A percentile compares a stretch with the other conserved stretches of the same genome.
Evolutionary conservation across 2,113 vertebrate genomes (phyloP).

Genomic region (Pygoscelis adeliae): DNA sequence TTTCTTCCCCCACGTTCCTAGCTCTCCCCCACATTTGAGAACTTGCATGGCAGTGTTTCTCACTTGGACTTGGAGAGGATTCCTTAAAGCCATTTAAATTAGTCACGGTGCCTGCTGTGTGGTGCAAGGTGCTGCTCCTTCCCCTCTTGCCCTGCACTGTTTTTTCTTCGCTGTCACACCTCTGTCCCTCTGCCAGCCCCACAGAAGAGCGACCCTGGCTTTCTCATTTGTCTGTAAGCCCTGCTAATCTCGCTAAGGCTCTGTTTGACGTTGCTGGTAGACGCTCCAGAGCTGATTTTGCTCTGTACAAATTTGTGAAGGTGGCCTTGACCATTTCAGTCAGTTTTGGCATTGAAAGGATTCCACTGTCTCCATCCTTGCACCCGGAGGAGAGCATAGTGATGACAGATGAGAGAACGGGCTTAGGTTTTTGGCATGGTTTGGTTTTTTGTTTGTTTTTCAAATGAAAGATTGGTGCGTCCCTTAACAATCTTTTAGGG

Average conservation of each 20-base stretch:
- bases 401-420: background rate
- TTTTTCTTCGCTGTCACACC: background rate
- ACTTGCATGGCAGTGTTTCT: background rate
- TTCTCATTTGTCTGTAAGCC: fast-evolving
- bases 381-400: background rate
- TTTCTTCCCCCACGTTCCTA: background rate
- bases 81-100: background rate
- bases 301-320: background rate
- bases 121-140: background rate
- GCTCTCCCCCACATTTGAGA: background rate
- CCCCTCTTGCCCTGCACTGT: background rate
- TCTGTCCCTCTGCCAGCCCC: background rate
- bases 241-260: background rate
- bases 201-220: background rate
- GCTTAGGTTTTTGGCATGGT: fast-evolving
- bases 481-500: background rate
- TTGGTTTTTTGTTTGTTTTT: background rate
- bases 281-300: background rate
- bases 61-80: background rate
- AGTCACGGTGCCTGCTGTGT: background rate
- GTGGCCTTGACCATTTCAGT: background rate
- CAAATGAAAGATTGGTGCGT: background rate
- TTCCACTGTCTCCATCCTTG: fast-evolving
- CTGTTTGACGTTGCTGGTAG: background rate
- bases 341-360: background rate